Base-by-base conservation (phyloP, 2,888 invertebrate genomes). In the Cancer borealis region DNA sequence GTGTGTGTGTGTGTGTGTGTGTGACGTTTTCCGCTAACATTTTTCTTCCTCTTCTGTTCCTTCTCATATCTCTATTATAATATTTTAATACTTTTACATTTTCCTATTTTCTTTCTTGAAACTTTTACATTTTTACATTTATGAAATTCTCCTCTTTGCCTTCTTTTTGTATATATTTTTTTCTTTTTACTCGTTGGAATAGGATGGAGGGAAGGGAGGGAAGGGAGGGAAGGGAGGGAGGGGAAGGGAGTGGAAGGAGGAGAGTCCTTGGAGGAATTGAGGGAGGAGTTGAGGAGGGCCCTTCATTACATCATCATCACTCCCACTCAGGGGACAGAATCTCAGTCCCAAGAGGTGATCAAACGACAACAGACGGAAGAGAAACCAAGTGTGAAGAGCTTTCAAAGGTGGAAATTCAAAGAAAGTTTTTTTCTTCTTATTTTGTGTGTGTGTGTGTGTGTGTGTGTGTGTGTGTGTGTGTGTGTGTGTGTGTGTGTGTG, bases 301-400 rank as follows among this genome's bases (percentile, higher is more conserved):
- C n/a, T 66, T 66, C 66, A 66, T 66, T 66, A 66, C 66, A 66
- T 66, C 66, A 66, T 66, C 66, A 66, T 66, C 66, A n/a, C n/a
- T 66, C 66, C n/a, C 66, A 66, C 66, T n/a, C 21, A 66, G 66
- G 66, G 66, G 66, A 66, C n/a, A 6, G 66, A 66, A 66, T 21
- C 66, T n/a, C n/a, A n/a, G 66, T 0, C 66, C 66, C 14, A 21
- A n/a, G 66, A 66, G 66, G 66, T 66, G 66, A 66, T 66, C 66
- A 66, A 66, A 66, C 66, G 66, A 66, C 66, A 66, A 66, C 66
- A 66, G 66, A 66, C 21, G 66, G n/a, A n/a, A n/a, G 66, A 66
- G 66, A 66, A 66, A 66, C 66, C 66, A 66, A 66, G 66, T 66
- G 66, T 66, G 66, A 66, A 66, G 66, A 66, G 66, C 21, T n/a